Base-by-base conservation (phyloP, 2,888 invertebrate species). In the Litoditis marina region DNA sequence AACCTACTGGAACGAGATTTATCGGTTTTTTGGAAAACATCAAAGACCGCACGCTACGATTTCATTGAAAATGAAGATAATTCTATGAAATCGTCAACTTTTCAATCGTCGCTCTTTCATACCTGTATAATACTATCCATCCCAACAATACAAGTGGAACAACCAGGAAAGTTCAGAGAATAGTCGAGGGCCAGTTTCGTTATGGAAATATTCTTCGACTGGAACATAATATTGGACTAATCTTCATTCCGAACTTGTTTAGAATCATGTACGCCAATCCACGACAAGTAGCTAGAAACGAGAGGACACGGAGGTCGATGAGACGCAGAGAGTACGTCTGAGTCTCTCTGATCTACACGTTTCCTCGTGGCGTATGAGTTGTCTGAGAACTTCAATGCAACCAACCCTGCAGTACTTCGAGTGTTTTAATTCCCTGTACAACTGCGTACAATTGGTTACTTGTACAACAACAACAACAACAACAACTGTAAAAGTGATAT, bases 151-250 rank as follows among this genome's bases (percentile, higher is more conserved):
- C 78, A 78, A 11, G 66, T 67, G 16, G 60, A 19, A 47, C 71
- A 69, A 8, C 75, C 74, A 7, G 78, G 77, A 44, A 77, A 75
- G 54, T 72, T 70, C 28, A 78, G 44, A n/a, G 74, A 66, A 57
- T 79, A 78, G 28, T 78, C 72, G 4, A 78, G 63, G 2, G 79
- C 78, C 27, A 79, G 34, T 49, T 69, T 68, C 16, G 73, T 70
- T 46, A 79, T 73, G 56, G 68, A 63, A 27, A 79, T 74, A 50
- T 75, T 71, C 56, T 78, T 79, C 4, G 71, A 70, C 79, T 78
- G 55, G 58, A 73, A 58, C 44, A 27, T 11, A 36, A 42, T 28
- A 46, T 30, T 6, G 4, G 42, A 13, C 30, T 30, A 27, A n/a
- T n/a, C n/a, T n/a, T n/a, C n/a, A n/a, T n/a, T n/a, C n/a, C n/a